Base-by-base conservation (phyloP, 2,797 vertebrate genomes). In the Loriculus beryllinus region DNA sequence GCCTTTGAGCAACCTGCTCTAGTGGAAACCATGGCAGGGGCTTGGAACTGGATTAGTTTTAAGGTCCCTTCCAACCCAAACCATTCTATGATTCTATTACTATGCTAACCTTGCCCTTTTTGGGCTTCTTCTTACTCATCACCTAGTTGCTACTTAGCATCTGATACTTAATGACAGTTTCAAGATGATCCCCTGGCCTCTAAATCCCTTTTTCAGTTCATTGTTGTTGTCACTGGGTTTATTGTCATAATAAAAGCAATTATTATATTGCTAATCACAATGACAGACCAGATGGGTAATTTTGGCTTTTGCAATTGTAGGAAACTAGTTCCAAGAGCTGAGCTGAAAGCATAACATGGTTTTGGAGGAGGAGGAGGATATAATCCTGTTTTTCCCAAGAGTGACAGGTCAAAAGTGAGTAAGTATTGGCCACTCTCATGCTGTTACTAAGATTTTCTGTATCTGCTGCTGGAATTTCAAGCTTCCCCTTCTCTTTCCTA, bases 1-100 rank as follows among this genome's bases (percentile, higher is more conserved):
- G 54, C n/a, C 54, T 62, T 47, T 22, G 70, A n/a, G 12, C 54
- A 62, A 0, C 26, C 31, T 37, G 40, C 54, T 7, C 0, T 1
- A 9, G 14, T 42, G 31, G 22, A 4, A 62, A 18, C 6, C 6
- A 5, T 26, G 39, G 45, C 31, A 54, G 25, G 12, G 33, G 5
- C 1, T 16, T 15, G 18, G 48, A 20, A 48, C 7, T 9, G 9
- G 35, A n/a, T 42, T 31, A 6, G 3, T 40, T 63, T 69, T 49
- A 23, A 33, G 16, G 3, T 51, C 28, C 5, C 16, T 51, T 39
- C 20, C 16, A 22, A 12, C 19, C 14, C 37, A 70, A 49, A 19
- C n/a, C 23, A 21, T 33, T 33, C 57, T 15, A 12, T 17, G 37
- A 39, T 22, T 77, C n/a, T 10, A 8, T 79, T 63, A 21, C 29